Base-by-base conservation (phyloP, 2,797 vertebrate species). In the Anguilla obscura region DNA sequence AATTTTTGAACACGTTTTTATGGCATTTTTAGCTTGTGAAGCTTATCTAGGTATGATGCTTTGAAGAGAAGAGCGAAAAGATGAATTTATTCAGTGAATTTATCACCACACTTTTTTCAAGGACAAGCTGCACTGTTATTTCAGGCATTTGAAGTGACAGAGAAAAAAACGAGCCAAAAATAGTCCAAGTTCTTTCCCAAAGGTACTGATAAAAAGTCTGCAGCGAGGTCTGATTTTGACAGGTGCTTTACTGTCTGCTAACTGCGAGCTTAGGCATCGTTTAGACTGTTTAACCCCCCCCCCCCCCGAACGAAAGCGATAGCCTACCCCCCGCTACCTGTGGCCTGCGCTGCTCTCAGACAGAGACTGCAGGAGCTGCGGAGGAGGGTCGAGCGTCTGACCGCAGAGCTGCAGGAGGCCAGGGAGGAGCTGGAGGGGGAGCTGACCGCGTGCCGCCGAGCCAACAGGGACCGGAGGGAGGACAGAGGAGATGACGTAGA, bases 41-140 rank as follows among this genome's bases (percentile, higher is more conserved):
- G 74, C 74, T 79, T 40, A 79, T 45, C 30, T 12, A 18, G 79
- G 79, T 48, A 40, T 40, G 16, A 12, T 50, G 21, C 50, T 24
- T 82, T 82, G 40, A 82, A 50, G 8, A 50, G 79, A 7, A 5
- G 36, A 40, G 36, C 36, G 3, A 40, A 82, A 21, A n/a, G 45
- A 48, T 82, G 40, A 82, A 82, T 50, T 48, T 50, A 82, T 82
- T 82, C 79, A 82, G 79, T 82, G 79, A 48, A n/a, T 82, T 82
- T 50, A 24, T 48, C 79, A 48, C 45, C 79, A 24, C 79, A 8
- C 79, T 82, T 45, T 18, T 27, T 79, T 79, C 45, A 82, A 82
- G 79, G 79, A n/a, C 79, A 50, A 12, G 7, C 45, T n/a, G 45
- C 18, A 3, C 79, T 30, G 16, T 82, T 82, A 82, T 82, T 82